A percentile compares a stretch with the other conserved stretches of the same genome.
phyloP scores from a whole-genome alignment of 2,888 invertebrate genomes.

The Vesta saturnalis region DNA sequence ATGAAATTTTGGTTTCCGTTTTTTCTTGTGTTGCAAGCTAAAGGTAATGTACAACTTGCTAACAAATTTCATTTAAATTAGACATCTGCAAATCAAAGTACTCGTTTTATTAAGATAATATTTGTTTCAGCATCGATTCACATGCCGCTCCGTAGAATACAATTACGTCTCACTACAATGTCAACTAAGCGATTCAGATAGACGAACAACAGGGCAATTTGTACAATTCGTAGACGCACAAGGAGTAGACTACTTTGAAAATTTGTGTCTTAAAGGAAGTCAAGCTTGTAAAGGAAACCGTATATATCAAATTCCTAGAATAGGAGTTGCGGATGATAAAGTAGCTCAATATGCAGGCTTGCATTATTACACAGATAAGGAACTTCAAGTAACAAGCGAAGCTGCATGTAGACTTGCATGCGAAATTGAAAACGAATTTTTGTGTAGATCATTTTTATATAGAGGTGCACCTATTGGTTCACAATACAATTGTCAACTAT shows the following conservation, averaged over 20 bases:
- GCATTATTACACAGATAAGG: constrained; percentile 94
- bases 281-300: constrained; percentile 89
- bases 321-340: constrained; percentile 91
- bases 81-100: too few relatives aligned
- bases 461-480: constrained; percentile 73
- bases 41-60: too few relatives aligned
- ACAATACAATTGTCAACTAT: constrained; percentile 90
- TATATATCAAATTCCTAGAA: constrained; percentile 81
- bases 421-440: constrained; percentile 92
- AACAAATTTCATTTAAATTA: too few relatives aligned
- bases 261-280: constrained; percentile 83
- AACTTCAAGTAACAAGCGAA: constrained; percentile 88
- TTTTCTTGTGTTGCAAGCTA: too few relatives aligned
- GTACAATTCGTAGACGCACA: constrained; percentile 91
- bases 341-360: constrained; percentile 91
- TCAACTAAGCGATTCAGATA: constrained; percentile 88
- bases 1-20: too few relatives aligned
- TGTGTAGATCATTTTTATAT: constrained; percentile 86
- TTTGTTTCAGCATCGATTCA: constrained; percentile 80
- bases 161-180: constrained; percentile 94
- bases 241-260: constrained; percentile 87
- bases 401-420: constrained; percentile 90
- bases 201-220: constrained; percentile 86
- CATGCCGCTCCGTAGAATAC: constrained; percentile 92
- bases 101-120: too few relatives aligned